Evolutionary conservation across 2,888 invertebrate genomes (phyloP).

Genomic region (Pachliopta kotzebuea): DNA sequence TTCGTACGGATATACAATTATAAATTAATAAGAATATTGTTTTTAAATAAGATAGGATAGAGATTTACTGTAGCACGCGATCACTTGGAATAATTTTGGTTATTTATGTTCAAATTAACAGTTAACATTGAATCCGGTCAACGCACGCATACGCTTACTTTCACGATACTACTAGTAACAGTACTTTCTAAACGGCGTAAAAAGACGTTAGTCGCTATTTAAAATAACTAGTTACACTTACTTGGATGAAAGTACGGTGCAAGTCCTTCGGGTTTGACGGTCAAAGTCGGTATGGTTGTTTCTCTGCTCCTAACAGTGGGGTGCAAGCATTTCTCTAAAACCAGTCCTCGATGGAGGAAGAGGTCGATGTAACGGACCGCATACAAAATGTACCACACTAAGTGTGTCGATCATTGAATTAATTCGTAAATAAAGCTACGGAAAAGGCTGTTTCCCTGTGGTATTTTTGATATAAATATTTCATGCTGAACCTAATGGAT

Average conservation of each 20-base stretch:
- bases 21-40: too few relatives aligned
- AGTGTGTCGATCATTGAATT: constrained; percentile 25
- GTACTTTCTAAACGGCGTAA: constrained; percentile 53
- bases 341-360: constrained; percentile 49
- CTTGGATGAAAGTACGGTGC: constrained; percentile 49
- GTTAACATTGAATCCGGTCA: constrained; percentile 24
- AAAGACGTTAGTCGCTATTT: constrained; percentile 31
- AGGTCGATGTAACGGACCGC: constrained; percentile 71
- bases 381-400: constrained; percentile 53
- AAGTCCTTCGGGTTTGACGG: constrained; percentile 52
- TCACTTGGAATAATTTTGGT: neutral
- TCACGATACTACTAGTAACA: constrained; percentile 42
- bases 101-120: constrained; percentile 22
- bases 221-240: constrained; percentile 45
- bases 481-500: neutral
- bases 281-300: constrained; percentile 47
- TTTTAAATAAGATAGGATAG: neutral
- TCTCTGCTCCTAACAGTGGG: constrained; percentile 42
- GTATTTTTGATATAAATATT: neutral
- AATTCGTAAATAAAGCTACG: constrained; percentile 3
- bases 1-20: neutral
- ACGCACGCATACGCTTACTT: constrained; percentile 14
- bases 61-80: too few relatives aligned
- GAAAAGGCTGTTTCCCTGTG: too few relatives aligned
- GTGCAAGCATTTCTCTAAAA: constrained; percentile 54